These are phyloP conservation scores for Marmota flaviventris DNA, from an alignment of 2,113 vertebrate genomes.

Conservation along the genomic window DNA sequence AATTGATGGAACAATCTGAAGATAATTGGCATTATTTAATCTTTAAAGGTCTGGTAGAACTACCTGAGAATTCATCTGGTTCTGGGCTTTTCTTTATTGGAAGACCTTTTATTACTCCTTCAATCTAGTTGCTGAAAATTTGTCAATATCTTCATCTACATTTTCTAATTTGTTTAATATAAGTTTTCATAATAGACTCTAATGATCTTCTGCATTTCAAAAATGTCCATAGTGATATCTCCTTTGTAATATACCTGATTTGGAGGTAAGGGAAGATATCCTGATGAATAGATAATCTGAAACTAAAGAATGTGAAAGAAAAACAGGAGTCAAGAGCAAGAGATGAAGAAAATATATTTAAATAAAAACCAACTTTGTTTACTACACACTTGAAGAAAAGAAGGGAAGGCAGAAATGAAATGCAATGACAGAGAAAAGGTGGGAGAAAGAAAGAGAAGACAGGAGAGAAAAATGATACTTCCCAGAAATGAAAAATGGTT, in stretches of 20 bases:
- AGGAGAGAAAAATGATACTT: neutral
- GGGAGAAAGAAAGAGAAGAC: neutral
- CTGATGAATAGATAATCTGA: neutral
- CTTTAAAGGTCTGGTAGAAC: too few relatives aligned
- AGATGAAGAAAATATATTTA: neutral
- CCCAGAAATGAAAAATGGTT: neutral
- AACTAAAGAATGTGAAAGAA: neutral
- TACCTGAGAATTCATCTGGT: too few relatives aligned
- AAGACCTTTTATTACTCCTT: too few relatives aligned
- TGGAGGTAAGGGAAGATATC: neutral
- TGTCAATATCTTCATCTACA: too few relatives aligned
- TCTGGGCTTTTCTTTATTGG: too few relatives aligned
- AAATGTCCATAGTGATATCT: neutral
- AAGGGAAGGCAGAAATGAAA: neutral
- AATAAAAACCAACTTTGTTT: neutral
- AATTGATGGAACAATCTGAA: too few relatives aligned
- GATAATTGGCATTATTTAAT: too few relatives aligned
- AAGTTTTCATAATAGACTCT: too few relatives aligned
- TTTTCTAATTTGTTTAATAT: too few relatives aligned
- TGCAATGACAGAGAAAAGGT: neutral
- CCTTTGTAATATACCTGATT: neutral
- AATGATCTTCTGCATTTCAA: too few relatives aligned
- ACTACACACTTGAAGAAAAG: neutral
- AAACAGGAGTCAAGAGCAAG: neutral
- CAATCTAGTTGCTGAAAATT: too few relatives aligned